Evolutionary conservation across 2,113 vertebrate species (phyloP).

Genomic region (Dicentrarchus labrax): DNA sequence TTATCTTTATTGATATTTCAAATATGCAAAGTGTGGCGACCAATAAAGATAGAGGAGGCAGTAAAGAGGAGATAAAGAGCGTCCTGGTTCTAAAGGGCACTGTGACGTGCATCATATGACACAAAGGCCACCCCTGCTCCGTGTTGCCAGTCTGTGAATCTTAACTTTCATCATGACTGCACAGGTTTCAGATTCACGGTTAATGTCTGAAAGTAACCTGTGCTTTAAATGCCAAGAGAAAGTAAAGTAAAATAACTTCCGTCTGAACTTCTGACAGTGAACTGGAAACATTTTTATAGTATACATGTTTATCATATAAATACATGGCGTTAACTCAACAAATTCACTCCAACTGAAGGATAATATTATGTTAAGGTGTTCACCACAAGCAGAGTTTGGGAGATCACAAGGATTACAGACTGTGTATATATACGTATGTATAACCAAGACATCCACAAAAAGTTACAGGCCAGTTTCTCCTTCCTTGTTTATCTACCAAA

Average conservation of each 20-base stretch:
- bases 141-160: conserved; percentile 48
- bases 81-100: conserved; percentile 82
- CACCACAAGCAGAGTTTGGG: not conserved
- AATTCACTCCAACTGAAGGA: not conserved
- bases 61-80: conserved; percentile 81
- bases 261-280: not conserved
- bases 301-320: not conserved
- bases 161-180: conserved; percentile 68
- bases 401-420: not conserved
- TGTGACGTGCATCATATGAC: conserved; percentile 72
- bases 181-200: conserved; percentile 25
- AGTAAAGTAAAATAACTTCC: conserved; percentile 8
- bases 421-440: not conserved
- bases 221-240: not conserved
- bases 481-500: conserved; percentile 22
- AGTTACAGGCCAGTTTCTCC: not conserved
- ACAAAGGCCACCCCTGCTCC: conserved; percentile 65
- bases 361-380: not conserved
- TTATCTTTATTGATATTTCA: conserved; percentile 85
- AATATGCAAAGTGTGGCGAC: conserved; percentile 81
- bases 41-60: conserved; percentile 82
- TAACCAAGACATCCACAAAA: conserved; percentile 9
- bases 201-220: conserved; percentile 34
- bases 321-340: not conserved
- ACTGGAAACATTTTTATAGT: not conserved